Evolutionary conservation across 2,113 vertebrate species (phyloP).

Genomic region (Corynorhinus townsendii): DNA sequence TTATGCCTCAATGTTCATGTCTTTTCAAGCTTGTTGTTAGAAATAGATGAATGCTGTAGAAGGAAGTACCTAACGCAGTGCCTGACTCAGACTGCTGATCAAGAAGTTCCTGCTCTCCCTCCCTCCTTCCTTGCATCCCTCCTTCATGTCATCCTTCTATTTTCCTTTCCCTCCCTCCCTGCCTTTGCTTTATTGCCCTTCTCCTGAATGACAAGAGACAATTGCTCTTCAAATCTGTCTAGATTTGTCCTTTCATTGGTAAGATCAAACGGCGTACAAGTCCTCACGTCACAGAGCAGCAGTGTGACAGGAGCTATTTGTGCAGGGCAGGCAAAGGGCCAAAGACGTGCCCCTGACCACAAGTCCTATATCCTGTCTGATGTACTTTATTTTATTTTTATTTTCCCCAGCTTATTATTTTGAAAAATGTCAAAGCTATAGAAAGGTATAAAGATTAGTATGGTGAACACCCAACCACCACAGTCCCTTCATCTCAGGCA

Average conservation of each 20-base stretch:
- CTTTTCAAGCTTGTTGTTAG: background rate
- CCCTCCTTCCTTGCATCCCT: background rate
- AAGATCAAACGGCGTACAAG: background rate
- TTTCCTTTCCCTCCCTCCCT: no score
- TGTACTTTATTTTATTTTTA: background rate
- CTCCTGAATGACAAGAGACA: background rate
- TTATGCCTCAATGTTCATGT: background rate
- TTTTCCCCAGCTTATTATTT: background rate
- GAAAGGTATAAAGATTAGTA: background rate
- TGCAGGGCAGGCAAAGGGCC: background rate
- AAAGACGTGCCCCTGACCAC: background rate
- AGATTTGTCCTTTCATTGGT: background rate
- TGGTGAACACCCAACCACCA: rapidly evolving
- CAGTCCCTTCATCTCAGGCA: background rate
- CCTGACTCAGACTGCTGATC: background rate
- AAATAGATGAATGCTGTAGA: background rate
- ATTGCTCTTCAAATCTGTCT: background rate
- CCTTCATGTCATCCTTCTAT: background rate
- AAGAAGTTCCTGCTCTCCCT: background rate
- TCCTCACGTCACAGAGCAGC: background rate
- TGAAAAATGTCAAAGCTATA: background rate
- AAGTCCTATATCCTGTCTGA: background rate
- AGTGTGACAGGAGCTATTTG: background rate
- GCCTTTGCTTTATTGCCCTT: background rate
- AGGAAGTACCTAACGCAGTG: rapidly evolving